A percentile compares a stretch with the other conserved stretches of the same genome.
phyloP scores from a whole-genome alignment of 2,113 vertebrate genomes.

The Cnemophilus loriae region DNA sequence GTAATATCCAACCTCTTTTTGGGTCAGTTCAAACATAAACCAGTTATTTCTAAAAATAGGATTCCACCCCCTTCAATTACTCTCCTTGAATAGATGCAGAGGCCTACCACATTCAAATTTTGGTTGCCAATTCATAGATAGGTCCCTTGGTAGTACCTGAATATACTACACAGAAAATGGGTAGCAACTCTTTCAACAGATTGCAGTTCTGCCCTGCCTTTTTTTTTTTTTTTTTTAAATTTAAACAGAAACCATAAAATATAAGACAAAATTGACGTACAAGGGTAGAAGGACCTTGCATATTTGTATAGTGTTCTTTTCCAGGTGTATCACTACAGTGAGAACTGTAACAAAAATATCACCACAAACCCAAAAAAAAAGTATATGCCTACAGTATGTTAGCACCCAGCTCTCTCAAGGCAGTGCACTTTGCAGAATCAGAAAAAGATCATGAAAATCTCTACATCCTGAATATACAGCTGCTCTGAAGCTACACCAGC shows the following conservation, averaged over 20 bases:
- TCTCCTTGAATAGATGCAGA: background rate
- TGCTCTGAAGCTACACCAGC: background rate
- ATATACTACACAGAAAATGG: background rate
- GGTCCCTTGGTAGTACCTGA: background rate
- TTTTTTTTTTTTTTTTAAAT: background rate
- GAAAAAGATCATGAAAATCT: background rate
- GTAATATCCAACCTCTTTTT: background rate
- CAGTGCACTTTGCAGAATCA: background rate
- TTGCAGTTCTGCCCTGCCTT: background rate
- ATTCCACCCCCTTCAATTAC: background rate
- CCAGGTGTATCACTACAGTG: background rate
- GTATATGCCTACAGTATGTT: background rate
- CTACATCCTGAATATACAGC: background rate
- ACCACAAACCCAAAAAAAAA: background rate
- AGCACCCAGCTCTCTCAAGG: background rate
- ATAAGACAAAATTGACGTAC: background rate
- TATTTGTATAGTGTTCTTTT: background rate
- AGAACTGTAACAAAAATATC: background rate
- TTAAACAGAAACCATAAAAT: background rate
- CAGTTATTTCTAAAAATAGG: background rate
- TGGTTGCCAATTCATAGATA: background rate
- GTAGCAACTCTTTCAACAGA: background rate
- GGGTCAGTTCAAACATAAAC: background rate
- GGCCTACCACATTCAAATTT: background rate
- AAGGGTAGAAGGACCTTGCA: background rate